Conservation (phyloP, 2,797 vertebrate genomes). For the Calcarius lapponicus region DNA sequence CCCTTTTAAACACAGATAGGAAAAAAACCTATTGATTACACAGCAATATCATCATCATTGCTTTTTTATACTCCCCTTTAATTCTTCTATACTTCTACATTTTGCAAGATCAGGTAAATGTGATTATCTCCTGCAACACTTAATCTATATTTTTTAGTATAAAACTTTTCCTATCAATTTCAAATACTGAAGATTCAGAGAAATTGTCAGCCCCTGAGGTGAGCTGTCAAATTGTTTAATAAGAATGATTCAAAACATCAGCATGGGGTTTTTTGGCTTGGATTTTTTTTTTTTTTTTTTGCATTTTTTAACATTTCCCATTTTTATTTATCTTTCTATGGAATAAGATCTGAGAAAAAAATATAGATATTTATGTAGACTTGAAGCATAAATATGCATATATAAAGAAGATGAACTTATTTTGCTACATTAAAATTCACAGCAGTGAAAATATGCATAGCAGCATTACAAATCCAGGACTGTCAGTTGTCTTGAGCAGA, state of each 20-base stretch:
- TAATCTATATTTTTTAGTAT: neutral
- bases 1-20: neutral
- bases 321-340: neutral
- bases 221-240: neutral
- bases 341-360: neutral
- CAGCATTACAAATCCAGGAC: neutral
- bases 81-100: neutral
- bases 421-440: neutral
- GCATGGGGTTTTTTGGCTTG: neutral
- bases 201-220: neutral
- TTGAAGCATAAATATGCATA: neutral
- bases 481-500: neutral
- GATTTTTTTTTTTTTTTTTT: too few relatives aligned
- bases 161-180: neutral
- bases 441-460: neutral
- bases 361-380: neutral
- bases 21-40: neutral
- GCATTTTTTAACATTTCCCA: fast-evolving
- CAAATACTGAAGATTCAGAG: neutral
- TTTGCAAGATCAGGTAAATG: neutral
- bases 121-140: neutral
- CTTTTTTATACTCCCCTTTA: neutral
- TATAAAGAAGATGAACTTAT: neutral
- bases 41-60: neutral
- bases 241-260: neutral